Base-by-base conservation (phyloP, 1,140 invertebrate genomes). In the Drosophila leontia region DNA sequence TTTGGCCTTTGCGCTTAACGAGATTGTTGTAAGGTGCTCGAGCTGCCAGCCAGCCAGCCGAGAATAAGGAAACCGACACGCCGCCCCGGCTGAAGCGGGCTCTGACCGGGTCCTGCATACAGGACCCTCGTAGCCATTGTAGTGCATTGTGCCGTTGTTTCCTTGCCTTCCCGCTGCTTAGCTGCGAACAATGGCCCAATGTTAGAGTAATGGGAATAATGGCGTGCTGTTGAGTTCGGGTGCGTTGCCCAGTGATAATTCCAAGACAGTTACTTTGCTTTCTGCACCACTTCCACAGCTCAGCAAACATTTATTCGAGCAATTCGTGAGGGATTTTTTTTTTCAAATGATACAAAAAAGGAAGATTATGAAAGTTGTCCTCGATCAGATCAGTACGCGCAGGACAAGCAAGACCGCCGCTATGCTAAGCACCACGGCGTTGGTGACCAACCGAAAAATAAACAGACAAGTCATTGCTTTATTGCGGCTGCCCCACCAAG, bases 1-100 rank as follows among this genome's bases (percentile, higher is more conserved):
- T 87, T 87, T 88, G 84, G 84, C 84, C 80, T 88, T 87, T 88
- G 87, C 84, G 76, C 82, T 87, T 87, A 88, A 88, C 84, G 84
- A 87, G 84, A 80, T 77, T 87, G 84, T 88, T 87, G 76, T 61
- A 50, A 85, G 82, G 80, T 82, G 77, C 71, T 85, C 34, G 80
- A 78, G 80, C 71, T 85, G 34, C 50, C 75, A 34, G 11, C n/a
- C 75, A 51, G 29, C 13, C 29, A 50, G 59, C 64, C 44, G 61
- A 81, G 75, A 48, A 67, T 48, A 69, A 61, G 67, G 75, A 68
- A 82, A 70, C 65, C 64, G 75, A 85, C 59, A 80, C 72, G 72
- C 63, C 72, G 23, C 42, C 12, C 13, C 29, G 50, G 12, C 17
- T 26, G n/a, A 17, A 55, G 11, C n/a, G 23, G 29, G 13, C 37